Percentiles rank a stretch among this genome's conserved stretches.
phyloP scores from a whole-genome alignment of 2,797 vertebrate genomes.

The Semotilus atromaculatus region DNA sequence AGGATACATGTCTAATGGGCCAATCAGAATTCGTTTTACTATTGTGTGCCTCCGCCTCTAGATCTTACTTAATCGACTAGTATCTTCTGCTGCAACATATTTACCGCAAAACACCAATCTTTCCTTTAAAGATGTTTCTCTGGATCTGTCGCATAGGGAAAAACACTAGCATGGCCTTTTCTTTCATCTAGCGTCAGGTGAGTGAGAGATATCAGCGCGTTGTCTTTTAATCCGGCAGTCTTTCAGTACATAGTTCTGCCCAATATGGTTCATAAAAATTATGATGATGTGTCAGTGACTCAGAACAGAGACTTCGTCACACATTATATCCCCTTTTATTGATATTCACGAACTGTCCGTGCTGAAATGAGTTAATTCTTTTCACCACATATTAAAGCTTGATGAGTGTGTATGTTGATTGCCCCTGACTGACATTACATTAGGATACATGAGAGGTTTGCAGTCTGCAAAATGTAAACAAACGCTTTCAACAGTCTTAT shows the following conservation, averaged over 20 bases:
- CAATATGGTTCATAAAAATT: constrained; percentile 1
- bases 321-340: neutral
- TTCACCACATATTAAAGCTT: neutral
- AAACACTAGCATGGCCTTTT: constrained; percentile 51
- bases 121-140: constrained; percentile 66
- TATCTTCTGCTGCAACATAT: constrained; percentile 19
- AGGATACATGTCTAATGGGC: constrained; percentile 46
- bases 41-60: neutral
- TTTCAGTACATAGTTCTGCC: neutral
- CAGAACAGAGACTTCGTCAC: neutral
- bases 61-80: neutral
- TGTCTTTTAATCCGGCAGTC: neutral
- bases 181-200: constrained; percentile 81
- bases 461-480: neutral
- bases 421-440: neutral
- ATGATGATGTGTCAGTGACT: constrained; percentile 43
- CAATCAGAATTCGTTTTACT: constrained; percentile 70
- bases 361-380: too few species aligned
- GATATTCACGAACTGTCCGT: neutral
- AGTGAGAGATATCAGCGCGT: constrained; percentile 41
- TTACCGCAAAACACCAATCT: constrained; percentile 13
- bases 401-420: neutral
- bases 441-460: neutral
- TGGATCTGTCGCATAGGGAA: constrained; percentile 59
- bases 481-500: too few species aligned